Conservation (phyloP, 2,797 vertebrate species). For the Rallus crepitans region DNA sequence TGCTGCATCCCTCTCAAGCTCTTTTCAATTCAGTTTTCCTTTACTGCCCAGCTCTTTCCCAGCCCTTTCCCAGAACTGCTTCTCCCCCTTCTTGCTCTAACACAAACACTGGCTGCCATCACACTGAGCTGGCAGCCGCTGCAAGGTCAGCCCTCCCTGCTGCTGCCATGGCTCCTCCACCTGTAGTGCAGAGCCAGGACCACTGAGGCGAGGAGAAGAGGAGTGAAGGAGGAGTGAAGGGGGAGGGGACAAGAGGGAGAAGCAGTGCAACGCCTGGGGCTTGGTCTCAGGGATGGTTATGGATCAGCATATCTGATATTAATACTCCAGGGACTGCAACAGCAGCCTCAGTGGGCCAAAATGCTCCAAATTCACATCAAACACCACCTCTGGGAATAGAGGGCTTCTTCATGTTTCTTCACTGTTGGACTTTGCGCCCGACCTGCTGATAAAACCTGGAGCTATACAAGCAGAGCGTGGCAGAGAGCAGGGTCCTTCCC, state of each 20-base stretch:
- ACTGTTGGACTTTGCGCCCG: accelerated
- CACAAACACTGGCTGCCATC: not conserved
- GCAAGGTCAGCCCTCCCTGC: not conserved
- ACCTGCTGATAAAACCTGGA: not conserved
- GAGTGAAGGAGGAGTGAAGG: too few species aligned
- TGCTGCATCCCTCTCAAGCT: not conserved
- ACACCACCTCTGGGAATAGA: not conserved
- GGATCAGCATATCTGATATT: accelerated
- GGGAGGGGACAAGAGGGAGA: not conserved
- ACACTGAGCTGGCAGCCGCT: not conserved
- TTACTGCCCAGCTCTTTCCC: not conserved
- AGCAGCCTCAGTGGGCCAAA: not conserved
- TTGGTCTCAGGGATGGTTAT: accelerated
- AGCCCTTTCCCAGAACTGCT: not conserved
- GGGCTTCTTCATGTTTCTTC: not conserved
- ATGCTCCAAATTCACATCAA: not conserved
- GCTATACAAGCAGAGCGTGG: accelerated
- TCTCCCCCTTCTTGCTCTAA: not conserved
- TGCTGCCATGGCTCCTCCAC: not conserved
- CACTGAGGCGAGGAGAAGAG: not conserved
- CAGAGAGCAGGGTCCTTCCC: not conserved
- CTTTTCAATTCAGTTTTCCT: not conserved
- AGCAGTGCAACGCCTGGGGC: not conserved
- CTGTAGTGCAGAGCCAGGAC: not conserved
- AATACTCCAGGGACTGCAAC: not conserved